Evolutionary conservation across 2,888 invertebrate species (phyloP), one percentile per base, ranked within the genome.

Genomic region (Mimas tiliae): DNA sequence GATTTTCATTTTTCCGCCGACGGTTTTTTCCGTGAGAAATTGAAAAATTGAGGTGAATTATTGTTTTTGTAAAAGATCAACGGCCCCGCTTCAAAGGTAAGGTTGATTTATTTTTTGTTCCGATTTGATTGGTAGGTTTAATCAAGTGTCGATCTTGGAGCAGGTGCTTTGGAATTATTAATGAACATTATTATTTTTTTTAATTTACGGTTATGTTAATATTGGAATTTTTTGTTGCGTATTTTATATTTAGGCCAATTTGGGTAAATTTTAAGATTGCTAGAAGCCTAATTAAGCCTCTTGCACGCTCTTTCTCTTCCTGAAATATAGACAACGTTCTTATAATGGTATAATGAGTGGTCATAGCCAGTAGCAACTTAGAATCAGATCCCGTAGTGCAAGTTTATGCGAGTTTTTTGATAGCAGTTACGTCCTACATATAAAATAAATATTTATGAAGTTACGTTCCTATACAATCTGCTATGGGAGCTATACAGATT

Each of bases 1-100:
- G 77, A 78, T 81, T 82, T 75, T 74, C 73, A 75, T 78, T 80
- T 75, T 81, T 76, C 70, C 67, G 63, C 55, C 69, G 70, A 68
- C 66, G 68, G 45, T 67, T 66, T 68, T 67, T 67, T 65, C 50
- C 62, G 50, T 65, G 50, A 50, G 64, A 64, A 62, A 58, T 50
- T 65, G 55, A 52, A 50, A 50, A 65, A 65, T 65, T 65, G 33
- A 45, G 47, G 53, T 58, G 48, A 47, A 38, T 55, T 48, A 58
- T 45, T 64, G 33, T 64, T 53, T 64, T 47, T 53, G 33, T 34
- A 45, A 53, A 47, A 55, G 47, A 64, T 33, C 50, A 63, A 34
- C 42, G 45, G 53, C 19, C 42, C 16, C n/a, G 64, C 58, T 58
- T 58, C 58, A 58, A 58, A 58, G 58, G 58, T 53, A 34, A 58